These are phyloP conservation scores for Anguilla megastoma DNA, from an alignment of 2,797 vertebrate genomes.

Conservation along the genomic window DNA sequence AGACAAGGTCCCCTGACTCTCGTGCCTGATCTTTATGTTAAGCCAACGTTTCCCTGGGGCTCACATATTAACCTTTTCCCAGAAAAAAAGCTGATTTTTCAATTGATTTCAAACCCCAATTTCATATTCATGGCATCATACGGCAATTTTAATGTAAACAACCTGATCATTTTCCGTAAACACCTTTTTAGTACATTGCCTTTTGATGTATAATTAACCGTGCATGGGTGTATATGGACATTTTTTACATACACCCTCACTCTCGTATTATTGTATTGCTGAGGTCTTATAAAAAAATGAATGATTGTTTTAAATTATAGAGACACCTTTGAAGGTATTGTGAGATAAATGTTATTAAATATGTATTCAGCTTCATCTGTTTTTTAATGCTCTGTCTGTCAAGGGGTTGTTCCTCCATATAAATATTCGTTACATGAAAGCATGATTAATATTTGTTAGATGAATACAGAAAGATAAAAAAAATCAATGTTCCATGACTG, in stretches of 20 bases:
- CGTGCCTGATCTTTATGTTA: neutral
- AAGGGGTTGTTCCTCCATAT: neutral
- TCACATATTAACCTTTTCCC: neutral
- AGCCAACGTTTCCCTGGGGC: neutral
- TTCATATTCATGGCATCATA: neutral
- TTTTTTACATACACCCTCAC: neutral
- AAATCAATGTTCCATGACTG: neutral
- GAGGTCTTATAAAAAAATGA: neutral
- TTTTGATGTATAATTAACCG: neutral
- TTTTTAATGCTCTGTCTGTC: neutral
- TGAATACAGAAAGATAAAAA: neutral
- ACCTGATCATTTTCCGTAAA: neutral
- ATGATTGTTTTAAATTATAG: neutral
- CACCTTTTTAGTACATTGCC: neutral
- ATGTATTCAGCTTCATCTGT: neutral
- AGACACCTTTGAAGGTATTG: neutral
- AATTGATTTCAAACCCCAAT: neutral
- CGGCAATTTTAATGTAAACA: neutral
- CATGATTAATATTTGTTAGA: slow-evolving; percentile 13
- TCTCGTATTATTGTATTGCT: neutral
- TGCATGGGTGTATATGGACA: neutral
- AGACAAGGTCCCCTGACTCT: neutral
- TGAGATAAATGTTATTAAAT: slow-evolving; percentile 5
- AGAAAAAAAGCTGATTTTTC: neutral
- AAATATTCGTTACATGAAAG: slow-evolving; percentile 3